Evolutionary conservation across 2,888 invertebrate genomes (phyloP).

Genomic region (Eupithecia tripunctaria): DNA sequence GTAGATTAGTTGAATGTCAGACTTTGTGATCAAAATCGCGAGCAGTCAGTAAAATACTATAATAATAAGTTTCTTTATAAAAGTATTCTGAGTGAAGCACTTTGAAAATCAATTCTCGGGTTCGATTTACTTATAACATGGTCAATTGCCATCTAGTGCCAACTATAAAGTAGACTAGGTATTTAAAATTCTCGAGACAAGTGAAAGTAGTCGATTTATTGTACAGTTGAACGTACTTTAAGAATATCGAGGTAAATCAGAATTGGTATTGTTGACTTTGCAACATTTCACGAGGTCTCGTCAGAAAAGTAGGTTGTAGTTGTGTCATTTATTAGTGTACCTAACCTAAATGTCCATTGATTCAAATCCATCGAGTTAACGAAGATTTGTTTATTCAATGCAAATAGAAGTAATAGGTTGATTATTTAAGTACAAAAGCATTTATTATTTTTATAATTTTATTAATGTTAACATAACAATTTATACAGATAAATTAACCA

Average conservation of each 20-base stretch:
- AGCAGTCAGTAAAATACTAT: too few relatives aligned
- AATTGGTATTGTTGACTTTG: slow-evolving; percentile 45
- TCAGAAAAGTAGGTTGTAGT: slow-evolving; percentile 52
- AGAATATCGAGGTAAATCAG: slow-evolving; percentile 52
- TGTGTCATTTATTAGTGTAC: slow-evolving; percentile 51
- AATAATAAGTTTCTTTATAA: slow-evolving; percentile 7
- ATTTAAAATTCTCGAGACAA: slow-evolving; percentile 54
- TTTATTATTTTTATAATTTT: neutral
- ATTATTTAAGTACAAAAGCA: neutral
- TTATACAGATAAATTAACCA: slow-evolving; percentile 12
- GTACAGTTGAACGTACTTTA: slow-evolving; percentile 62
- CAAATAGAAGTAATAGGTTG: neutral
- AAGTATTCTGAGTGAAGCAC: slow-evolving; percentile 56
- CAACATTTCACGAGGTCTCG: slow-evolving; percentile 45
- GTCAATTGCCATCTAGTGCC: neutral
- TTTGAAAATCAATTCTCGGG: slow-evolving; percentile 7
- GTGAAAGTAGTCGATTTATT: slow-evolving; percentile 66
- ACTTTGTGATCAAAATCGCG: neutral
- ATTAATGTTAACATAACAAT: neutral
- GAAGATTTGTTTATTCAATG: slow-evolving; percentile 22
- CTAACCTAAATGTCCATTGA: slow-evolving; percentile 58
- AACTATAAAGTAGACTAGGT: neutral
- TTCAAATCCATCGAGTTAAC: slow-evolving; percentile 42
- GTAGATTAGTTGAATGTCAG: neutral
- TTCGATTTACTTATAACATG: neutral